Base-by-base conservation (phyloP, 1,140 invertebrate species). In the Lordiphosa clarofinis region DNA sequence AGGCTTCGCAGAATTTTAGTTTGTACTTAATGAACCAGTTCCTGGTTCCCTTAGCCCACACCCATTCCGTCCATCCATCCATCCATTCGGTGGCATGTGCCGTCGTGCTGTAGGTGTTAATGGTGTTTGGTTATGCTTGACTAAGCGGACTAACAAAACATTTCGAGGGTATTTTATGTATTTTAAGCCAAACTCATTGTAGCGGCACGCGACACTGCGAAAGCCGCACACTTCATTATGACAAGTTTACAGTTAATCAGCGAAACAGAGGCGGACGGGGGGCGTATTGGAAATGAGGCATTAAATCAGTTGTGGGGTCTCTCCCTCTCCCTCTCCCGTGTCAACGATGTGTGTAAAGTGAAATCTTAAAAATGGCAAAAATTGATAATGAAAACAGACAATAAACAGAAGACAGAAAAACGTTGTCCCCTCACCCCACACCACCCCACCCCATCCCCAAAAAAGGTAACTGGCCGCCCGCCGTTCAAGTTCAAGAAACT, bases 191-290 rank as follows among this genome's bases (percentile, higher is more conserved):
- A 28, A 28, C 7, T 28, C 24, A 28, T 28, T 28, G 24, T 28
- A 28, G 24, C 24, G 24, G 24, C 24, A 28, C 24, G 24, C 24
- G 24, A 28, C 24, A 28, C 43, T 46, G 43, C 50, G 63, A 58
- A 53, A 56, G 42, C 48, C 68, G 62, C n/a, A n/a, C 64, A 68
- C 55, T 67, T 68, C 64, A 68, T 67, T 68, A 68, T 68, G 64
- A 67, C 64, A 68, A 68, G 58, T 68, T 68, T 59, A 68, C 64
- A 53, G 64, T 67, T 67, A 66, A 67, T 67, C 63, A 58, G 31
- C 64, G 62, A 21, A 31, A 37, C 10, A 19, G 21, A 62, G 39
- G 48, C 13, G n/a, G 13, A n/a, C n/a, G n/a, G n/a, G n/a, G n/a
- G n/a, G n/a, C n/a, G n/a, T n/a, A n/a, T n/a, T n/a, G n/a, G n/a